A percentile compares a stretch with the other conserved stretches of the same genome.
phyloP scores from a whole-genome alignment of 2,797 vertebrate species.

The Paramormyrops hopkinsi region DNA sequence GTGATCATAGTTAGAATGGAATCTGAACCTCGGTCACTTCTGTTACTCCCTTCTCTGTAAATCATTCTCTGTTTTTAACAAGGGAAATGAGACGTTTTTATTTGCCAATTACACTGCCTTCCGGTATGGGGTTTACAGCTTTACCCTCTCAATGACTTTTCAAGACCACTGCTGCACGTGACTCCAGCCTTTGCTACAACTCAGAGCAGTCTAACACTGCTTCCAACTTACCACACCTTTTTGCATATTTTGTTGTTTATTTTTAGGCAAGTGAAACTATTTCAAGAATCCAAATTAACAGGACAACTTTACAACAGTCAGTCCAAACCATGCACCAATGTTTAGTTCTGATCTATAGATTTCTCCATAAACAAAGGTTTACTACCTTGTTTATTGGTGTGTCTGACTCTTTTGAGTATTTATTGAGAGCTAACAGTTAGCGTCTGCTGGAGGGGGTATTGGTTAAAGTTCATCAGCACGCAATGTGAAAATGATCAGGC shows the following conservation, averaged over 20 bases:
- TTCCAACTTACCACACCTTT: neutral
- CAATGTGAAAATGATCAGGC: neutral
- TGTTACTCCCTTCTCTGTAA: neutral
- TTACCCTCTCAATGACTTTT: conserved; percentile 22
- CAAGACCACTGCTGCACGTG: conserved; percentile 13
- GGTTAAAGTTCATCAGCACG: neutral
- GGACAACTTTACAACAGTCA: neutral
- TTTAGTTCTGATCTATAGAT: neutral
- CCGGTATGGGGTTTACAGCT: conserved; percentile 4
- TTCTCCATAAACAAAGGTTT: neutral
- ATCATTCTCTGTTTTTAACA: conserved; percentile 12
- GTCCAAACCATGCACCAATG: neutral
- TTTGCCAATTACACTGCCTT: conserved; percentile 18
- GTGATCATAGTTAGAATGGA: neutral
- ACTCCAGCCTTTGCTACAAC: conserved; percentile 8
- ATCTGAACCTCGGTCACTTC: neutral
- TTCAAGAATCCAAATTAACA: neutral
- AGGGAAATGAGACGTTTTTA: conserved; percentile 17
- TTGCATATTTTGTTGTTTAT: neutral
- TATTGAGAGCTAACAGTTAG: neutral
- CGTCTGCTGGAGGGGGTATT: neutral
- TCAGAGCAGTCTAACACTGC: neutral
- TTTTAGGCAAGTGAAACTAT: neutral
- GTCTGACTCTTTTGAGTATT: neutral
- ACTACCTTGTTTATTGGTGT: neutral